Conservation (phyloP, 2,797 vertebrate genomes). For the Brachyalestes nurse region DNA sequence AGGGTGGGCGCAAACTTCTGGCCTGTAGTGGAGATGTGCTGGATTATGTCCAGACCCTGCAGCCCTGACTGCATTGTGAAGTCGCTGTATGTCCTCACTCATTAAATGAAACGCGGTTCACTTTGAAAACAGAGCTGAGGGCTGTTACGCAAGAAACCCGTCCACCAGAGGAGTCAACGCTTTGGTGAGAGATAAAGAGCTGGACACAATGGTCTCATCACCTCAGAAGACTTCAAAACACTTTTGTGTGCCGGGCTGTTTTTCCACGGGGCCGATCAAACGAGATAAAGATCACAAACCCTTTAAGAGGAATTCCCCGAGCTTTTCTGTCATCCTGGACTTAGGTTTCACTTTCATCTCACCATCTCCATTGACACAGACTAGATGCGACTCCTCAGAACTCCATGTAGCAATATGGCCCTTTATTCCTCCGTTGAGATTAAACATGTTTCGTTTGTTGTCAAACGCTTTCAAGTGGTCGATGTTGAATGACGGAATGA, state of each 20-base stretch:
- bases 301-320: constrained; percentile 35
- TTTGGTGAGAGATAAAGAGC: constrained; percentile 26
- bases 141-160: not conserved
- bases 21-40: not conserved
- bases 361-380: not conserved
- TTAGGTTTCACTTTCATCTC: constrained; percentile 31
- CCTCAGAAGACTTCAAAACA: constrained; percentile 32
- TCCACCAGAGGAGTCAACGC: not conserved
- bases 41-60: not conserved
- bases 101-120: not conserved
- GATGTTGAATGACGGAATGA: not conserved
- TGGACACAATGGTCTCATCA: constrained; percentile 36
- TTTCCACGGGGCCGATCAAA: constrained; percentile 41
- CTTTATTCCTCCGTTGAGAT: not conserved
- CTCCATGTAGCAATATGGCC: not conserved
- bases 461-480: constrained; percentile 2
- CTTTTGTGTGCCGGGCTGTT: constrained; percentile 24
- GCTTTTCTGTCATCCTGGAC: constrained; percentile 26
- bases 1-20: not conserved
- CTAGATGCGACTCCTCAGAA: not conserved
- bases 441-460: not conserved
- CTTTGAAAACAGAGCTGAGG: constrained; percentile 33
- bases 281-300: constrained; percentile 37
- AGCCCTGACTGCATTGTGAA: not conserved
- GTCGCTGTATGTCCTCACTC: not conserved